These are phyloP conservation scores for Phenganax stokvisi DNA, from an alignment of 92 coral and sea anemone genomes.

Conservation along the genomic window DNA sequence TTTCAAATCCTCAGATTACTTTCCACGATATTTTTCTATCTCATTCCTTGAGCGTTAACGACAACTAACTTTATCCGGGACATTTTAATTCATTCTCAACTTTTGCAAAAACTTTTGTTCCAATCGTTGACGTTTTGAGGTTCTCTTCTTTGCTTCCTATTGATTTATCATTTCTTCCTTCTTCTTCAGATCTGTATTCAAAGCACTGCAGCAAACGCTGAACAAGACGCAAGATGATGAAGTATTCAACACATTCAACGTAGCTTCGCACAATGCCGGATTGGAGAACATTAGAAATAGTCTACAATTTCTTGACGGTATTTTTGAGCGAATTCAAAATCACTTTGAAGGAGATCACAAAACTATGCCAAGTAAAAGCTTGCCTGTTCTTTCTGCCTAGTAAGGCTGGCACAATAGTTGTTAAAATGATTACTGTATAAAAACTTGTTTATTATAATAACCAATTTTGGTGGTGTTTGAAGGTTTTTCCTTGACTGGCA, in stretches of 20 bases:
- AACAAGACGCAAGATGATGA: constrained; percentile 13
- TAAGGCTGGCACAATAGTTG: not conserved
- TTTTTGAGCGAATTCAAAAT: constrained; percentile 30
- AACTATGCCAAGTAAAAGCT: not conserved
- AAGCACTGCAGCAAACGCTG: constrained; percentile 22
- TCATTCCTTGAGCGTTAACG: not conserved
- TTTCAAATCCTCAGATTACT: not conserved
- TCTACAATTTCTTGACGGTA: constrained; percentile 21
- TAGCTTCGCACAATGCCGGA: constrained; percentile 37
- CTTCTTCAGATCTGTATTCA: constrained; percentile 15
- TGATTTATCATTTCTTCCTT: not conserved
- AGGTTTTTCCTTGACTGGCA: no score
- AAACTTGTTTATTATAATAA: no score
- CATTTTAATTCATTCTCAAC: not conserved
- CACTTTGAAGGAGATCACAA: constrained; percentile 5
- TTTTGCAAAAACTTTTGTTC: no score
- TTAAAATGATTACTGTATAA: not conserved
- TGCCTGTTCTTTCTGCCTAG: not conserved
- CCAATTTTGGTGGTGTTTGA: no score
- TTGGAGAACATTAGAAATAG: constrained; percentile 25
- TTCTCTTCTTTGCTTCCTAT: no score
- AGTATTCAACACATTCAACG: constrained; percentile 19
- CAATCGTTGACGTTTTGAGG: no score
- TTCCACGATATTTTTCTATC: not conserved
- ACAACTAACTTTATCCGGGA: not conserved